Evolutionary conservation across 1,140 invertebrate species (phyloP).

Genomic region (Drosophila neocordata): DNA sequence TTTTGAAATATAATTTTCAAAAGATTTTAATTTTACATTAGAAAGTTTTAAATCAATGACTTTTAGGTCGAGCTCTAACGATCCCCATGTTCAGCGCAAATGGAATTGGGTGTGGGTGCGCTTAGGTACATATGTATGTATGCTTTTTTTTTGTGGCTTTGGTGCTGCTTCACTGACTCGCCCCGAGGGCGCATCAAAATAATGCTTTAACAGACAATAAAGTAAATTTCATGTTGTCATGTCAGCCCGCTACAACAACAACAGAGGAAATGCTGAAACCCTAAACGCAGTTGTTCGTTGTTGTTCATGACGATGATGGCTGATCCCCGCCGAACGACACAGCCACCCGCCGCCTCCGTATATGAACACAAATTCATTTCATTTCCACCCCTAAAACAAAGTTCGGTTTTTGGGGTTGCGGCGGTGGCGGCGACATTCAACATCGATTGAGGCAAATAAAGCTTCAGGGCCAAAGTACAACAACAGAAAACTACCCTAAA

Average conservation of each 20-base stretch:
- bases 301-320: slow-evolving; percentile 23
- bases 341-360: slow-evolving; percentile 43
- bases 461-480: slow-evolving; percentile 71
- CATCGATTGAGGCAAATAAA: slow-evolving; percentile 77
- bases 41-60: not conserved
- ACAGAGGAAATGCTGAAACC: slow-evolving; percentile 63
- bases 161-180: slow-evolving; percentile 39
- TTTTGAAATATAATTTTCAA: not conserved
- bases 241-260: slow-evolving; percentile 59
- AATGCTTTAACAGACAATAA: slow-evolving; percentile 77
- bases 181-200: slow-evolving; percentile 72
- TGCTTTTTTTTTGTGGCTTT: not conserved
- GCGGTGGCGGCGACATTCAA: slow-evolving; percentile 56
- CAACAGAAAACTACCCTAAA: slow-evolving; percentile 68
- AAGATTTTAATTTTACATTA: slow-evolving; percentile 8
- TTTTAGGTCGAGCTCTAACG: slow-evolving; percentile 1
- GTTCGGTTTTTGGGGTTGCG: slow-evolving; percentile 39
- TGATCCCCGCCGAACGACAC: slow-evolving; percentile 4
- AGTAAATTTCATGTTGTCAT: slow-evolving; percentile 79
- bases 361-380: slow-evolving; percentile 14
- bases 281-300: slow-evolving; percentile 51
- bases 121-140: not conserved
- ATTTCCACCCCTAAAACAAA: slow-evolving; percentile 66
- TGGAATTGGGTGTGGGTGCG: slow-evolving; percentile 8
- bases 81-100: slow-evolving; percentile 2